Conservation (phyloP, 2,113 vertebrate genomes). For the Xenopus tropicalis region DNA sequence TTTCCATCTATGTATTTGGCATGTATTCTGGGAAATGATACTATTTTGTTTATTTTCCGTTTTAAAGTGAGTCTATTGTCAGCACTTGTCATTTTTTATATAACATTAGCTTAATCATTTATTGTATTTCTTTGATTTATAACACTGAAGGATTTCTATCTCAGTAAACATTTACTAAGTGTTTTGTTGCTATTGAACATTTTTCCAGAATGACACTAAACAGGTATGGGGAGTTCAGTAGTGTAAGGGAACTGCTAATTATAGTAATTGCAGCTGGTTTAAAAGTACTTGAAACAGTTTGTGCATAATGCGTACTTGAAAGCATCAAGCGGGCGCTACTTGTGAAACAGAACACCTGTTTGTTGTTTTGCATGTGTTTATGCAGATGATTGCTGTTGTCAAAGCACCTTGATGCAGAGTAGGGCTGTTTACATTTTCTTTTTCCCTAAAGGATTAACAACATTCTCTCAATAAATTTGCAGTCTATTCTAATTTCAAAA, state of each 20-base stretch:
- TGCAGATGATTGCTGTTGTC: constrained; percentile 86
- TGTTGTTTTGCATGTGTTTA: constrained; percentile 83
- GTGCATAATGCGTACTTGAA: constrained; percentile 69
- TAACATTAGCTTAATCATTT: neutral
- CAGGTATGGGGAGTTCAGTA: constrained; percentile 63
- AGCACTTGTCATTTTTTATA: neutral
- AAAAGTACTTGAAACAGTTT: constrained; percentile 81
- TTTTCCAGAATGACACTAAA: neutral
- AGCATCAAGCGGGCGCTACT: constrained; percentile 74
- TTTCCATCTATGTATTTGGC: too few relatives aligned
- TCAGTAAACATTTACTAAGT: neutral
- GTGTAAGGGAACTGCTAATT: constrained; percentile 74
- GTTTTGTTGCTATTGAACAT: neutral
- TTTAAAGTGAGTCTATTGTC: too few relatives aligned
- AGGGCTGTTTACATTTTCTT: constrained; percentile 76
- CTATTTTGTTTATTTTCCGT: too few relatives aligned
- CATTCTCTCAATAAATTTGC: constrained; percentile 76
- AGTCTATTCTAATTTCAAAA: constrained; percentile 74
- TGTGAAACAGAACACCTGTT: constrained; percentile 90
- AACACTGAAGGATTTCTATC: neutral
- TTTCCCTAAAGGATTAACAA: constrained; percentile 77
- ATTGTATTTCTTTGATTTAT: neutral
- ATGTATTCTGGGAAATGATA: too few relatives aligned
- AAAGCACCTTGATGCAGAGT: constrained; percentile 80
- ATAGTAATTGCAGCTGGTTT: constrained; percentile 84